Conservation (phyloP, 2,113 vertebrate species). For the Mixornis gularis region DNA sequence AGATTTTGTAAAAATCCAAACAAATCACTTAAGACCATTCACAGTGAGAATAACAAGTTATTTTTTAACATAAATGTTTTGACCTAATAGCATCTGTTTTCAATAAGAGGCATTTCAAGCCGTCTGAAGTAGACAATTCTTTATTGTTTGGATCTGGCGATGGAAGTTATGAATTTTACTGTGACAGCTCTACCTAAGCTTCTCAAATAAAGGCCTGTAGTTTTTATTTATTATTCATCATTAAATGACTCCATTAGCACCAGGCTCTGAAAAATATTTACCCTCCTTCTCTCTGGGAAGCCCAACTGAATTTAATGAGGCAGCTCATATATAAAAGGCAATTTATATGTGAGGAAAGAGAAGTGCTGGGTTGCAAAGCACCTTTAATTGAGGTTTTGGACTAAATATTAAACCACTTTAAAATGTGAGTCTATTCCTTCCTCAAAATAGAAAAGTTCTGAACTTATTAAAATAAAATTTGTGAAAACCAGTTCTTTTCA, state of each 20-base stretch:
- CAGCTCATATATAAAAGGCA: neutral
- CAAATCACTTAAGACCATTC: slow-evolving; percentile 22
- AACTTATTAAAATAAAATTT: neutral
- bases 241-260: slow-evolving; percentile 14
- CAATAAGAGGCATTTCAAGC: neutral
- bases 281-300: neutral
- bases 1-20: slow-evolving; percentile 17
- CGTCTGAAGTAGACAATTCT: neutral
- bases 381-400: neutral
- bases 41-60: slow-evolving; percentile 21
- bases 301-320: slow-evolving; percentile 20
- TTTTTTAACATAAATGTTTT: slow-evolving; percentile 34
- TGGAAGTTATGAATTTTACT: neutral
- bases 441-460: neutral
- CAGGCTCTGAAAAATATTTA: slow-evolving; percentile 25
- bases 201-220: neutral
- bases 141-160: neutral
- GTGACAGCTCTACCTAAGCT: neutral
- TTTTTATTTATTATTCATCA: slow-evolving; percentile 17
- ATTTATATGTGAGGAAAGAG: slow-evolving; percentile 7
- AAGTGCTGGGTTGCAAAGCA: neutral
- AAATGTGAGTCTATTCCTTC: neutral
- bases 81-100: slow-evolving; percentile 13
- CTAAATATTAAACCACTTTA: neutral
- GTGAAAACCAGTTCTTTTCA: neutral